phyloP scores from a whole-genome alignment of 2,797 vertebrate species.

The Hydrolagus colliei region DNA sequence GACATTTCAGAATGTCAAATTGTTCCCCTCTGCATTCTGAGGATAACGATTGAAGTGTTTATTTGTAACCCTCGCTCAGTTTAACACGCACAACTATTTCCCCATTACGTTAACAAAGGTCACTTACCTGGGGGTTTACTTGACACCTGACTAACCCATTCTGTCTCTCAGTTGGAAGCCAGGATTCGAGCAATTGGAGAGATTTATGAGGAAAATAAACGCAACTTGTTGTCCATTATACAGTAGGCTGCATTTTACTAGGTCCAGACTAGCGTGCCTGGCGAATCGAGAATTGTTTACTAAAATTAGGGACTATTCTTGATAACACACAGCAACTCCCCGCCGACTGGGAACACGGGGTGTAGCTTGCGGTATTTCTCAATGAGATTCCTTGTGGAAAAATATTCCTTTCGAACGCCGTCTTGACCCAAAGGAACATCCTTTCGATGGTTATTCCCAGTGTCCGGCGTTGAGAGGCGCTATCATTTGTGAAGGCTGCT shows the following conservation, averaged over 20 bases:
- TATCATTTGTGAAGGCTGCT: too few species aligned
- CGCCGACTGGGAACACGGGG: not conserved
- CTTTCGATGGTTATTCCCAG: too few species aligned
- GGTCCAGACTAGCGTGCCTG: not conserved
- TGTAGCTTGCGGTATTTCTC: too few species aligned
- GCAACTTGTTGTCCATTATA: slow-evolving; percentile 17
- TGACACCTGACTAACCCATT: not conserved
- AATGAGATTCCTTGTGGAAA: too few species aligned
- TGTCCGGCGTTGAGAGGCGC: too few species aligned
- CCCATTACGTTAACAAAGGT: slow-evolving; percentile 20
- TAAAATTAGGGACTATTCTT: not conserved
- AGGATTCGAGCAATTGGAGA: not conserved
- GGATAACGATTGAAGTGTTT: not conserved
- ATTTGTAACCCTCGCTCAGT: not conserved
- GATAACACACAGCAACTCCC: not conserved
- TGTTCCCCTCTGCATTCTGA: too few species aligned
- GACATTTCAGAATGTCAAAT: too few species aligned
- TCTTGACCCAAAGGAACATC: too few species aligned
- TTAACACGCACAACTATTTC: not conserved
- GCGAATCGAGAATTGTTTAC: not conserved
- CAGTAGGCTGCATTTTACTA: slow-evolving; percentile 7
- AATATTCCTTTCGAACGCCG: too few species aligned
- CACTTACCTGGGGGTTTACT: not conserved
- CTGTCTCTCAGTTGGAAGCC: not conserved
- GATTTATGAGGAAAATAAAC: slow-evolving; percentile 9